Conservation (phyloP, 2,888 invertebrate genomes). For the Leucoptera coffeella region DNA sequence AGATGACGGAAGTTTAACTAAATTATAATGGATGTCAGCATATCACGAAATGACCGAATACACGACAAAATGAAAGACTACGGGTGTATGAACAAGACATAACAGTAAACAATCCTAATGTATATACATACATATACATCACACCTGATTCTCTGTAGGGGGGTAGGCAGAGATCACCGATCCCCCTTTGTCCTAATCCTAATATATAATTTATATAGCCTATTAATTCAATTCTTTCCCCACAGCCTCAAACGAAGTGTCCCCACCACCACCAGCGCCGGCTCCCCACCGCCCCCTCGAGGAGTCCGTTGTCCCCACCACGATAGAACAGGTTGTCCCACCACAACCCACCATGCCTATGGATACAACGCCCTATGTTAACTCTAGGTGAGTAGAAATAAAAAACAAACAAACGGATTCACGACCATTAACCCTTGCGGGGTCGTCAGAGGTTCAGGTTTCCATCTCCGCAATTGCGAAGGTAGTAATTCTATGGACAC, state of each 20-base stretch:
- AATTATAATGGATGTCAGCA: not conserved
- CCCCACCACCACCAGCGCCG: constrained; percentile 71
- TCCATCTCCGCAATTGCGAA: too few species aligned
- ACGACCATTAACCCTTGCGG: too few species aligned
- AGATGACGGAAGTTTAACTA: too few species aligned
- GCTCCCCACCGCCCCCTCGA: constrained; percentile 58
- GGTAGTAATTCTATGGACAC: too few species aligned
- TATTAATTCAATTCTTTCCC: constrained; percentile 12
- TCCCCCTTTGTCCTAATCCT: not conserved
- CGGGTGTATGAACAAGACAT: not conserved
- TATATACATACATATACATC: too few species aligned
- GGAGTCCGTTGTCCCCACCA: constrained; percentile 10
- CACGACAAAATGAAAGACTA: too few species aligned
- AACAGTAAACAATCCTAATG: not conserved
- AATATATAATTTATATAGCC: constrained; percentile 2
- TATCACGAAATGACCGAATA: too few species aligned
- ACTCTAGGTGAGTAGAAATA: constrained; percentile 1
- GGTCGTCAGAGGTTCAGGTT: too few species aligned
- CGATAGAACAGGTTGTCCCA: constrained; percentile 44
- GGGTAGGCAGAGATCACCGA: too few species aligned
- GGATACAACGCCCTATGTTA: constrained; percentile 14
- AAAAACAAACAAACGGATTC: not conserved
- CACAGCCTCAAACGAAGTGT: constrained; percentile 26
- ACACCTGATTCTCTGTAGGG: too few species aligned
- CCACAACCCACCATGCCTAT: constrained; percentile 48